Conservation (phyloP, 2,113 vertebrate genomes). For the Archilochus colubris region DNA sequence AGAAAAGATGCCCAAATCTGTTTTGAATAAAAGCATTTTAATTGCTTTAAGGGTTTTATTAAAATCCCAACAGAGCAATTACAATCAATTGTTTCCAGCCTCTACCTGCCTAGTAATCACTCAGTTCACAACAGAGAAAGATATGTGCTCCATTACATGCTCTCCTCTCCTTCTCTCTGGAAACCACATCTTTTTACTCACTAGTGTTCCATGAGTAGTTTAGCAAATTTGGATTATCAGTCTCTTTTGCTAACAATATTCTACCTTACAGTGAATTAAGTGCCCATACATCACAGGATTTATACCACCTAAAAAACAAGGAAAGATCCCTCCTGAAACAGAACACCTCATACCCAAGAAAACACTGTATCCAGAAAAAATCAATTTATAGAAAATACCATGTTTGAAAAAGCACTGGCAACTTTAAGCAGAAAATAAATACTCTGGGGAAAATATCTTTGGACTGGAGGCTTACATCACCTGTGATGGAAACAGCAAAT, state of each 20-base stretch:
- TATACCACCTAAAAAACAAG: not conserved
- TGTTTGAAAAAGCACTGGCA: not conserved
- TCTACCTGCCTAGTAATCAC: constrained; percentile 20
- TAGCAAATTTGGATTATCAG: not conserved
- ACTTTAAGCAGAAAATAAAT: not conserved
- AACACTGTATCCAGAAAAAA: not conserved
- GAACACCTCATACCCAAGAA: not conserved
- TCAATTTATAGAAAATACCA: not conserved
- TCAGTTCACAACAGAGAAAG: not conserved
- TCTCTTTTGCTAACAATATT: not conserved
- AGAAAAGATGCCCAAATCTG: constrained; percentile 18
- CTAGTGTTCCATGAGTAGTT: not conserved
- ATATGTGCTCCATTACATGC: not conserved
- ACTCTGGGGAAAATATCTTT: not conserved
- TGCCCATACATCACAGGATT: not conserved
- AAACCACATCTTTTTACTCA: not conserved
- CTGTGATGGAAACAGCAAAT: not conserved
- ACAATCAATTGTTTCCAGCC: constrained; percentile 34
- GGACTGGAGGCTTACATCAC: not conserved
- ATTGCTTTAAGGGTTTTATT: constrained; percentile 54
- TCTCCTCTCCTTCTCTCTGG: not conserved
- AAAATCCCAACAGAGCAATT: constrained; percentile 54
- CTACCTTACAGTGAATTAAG: not conserved
- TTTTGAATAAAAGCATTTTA: constrained; percentile 65
- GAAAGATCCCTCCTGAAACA: not conserved